Evolutionary conservation across 2,888 invertebrate species (phyloP), one percentile per base, ranked within the genome.

Genomic region (Ametastegia equiseti): DNA sequence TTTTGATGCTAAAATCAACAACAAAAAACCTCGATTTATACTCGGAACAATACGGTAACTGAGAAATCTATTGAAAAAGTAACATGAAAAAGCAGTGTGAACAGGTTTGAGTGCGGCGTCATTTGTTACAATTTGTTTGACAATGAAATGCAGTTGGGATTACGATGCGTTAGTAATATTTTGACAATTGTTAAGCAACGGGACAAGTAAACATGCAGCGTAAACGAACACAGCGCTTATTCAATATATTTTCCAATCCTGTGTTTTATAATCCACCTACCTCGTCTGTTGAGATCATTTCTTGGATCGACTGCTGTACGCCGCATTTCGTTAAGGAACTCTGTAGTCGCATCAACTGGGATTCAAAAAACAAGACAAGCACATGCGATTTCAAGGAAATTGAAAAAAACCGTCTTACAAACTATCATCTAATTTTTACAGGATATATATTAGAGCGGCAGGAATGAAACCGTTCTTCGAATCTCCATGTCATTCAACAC

Each of bases 321-420:
- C 80, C 90, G 86, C 89, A 90, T 90, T 86, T 90, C 90, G 85
- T 91, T 90, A 84, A 90, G 87, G 86, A 89, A 90, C 83, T 89
- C 87, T 84, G 87, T 87, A 80, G 89, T 89, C 78, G 87, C 87
- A 84, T 89, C 88, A 80, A 82, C 90, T 91, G 87, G 80, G 84
- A 81, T 87, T 86, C 83, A 86, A 87, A 85, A 69, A 87, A 87
- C 78, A 86, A 83, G 86, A 86, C 82, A 84, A 85, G n/a, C 45
- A 83, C 78, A 78, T 78, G 78, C 78, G 11, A 42, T 42, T 57
- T 60, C 4, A 54, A 45, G 27, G 3, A 47, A 13, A 5, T 47
- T n/a, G 13, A 42, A n/a, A 23, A 39, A 65, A 69, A 73, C 81
- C 63, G 83, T 79, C n/a, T 50, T 27, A 81, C 50, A 19, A n/a